A percentile compares a stretch with the other conserved stretches of the same genome.
Conservation (phyloP, 2,888 invertebrate species). For the Anthoptus insignis region DNA sequence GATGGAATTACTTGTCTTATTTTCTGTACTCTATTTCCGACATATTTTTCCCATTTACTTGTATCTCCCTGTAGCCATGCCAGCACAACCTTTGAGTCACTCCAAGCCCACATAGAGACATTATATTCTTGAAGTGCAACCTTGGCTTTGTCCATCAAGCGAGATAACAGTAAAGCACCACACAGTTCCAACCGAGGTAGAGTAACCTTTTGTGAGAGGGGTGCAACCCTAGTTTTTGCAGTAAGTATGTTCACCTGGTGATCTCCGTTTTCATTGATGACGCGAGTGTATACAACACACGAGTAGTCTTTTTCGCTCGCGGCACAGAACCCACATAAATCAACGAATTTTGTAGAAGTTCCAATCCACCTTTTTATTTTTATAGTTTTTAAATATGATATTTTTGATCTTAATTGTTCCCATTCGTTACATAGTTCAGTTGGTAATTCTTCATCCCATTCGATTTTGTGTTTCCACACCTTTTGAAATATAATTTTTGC, state of each 20-base stretch:
- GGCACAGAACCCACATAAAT: constrained; percentile 46
- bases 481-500: constrained; percentile 41
- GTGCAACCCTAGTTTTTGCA: constrained; percentile 46
- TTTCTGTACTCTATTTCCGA: constrained; percentile 39
- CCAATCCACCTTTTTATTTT: constrained; percentile 40
- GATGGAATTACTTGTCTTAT: constrained; percentile 37
- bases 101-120: constrained; percentile 34
- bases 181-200: constrained; percentile 45
- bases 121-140: neutral
- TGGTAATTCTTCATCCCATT: constrained; percentile 41
- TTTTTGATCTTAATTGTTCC: constrained; percentile 23
- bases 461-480: constrained; percentile 35
- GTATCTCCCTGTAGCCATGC: constrained; percentile 2
- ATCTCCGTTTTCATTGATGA: constrained; percentile 15
- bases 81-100: constrained; percentile 42
- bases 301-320: constrained; percentile 47
- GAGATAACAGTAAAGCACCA: constrained; percentile 41
- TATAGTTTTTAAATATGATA: constrained; percentile 8
- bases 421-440: constrained; percentile 26
- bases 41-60: constrained; percentile 32
- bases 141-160: constrained; percentile 34
- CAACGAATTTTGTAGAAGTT: constrained; percentile 16
- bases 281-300: constrained; percentile 38
- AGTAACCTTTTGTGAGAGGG: constrained; percentile 36
- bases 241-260: constrained; percentile 26